A percentile compares a stretch with the other conserved stretches of the same genome.
Evolutionary conservation across 2,113 vertebrate genomes (phyloP).

Genomic region (Cheilinus undulatus): DNA sequence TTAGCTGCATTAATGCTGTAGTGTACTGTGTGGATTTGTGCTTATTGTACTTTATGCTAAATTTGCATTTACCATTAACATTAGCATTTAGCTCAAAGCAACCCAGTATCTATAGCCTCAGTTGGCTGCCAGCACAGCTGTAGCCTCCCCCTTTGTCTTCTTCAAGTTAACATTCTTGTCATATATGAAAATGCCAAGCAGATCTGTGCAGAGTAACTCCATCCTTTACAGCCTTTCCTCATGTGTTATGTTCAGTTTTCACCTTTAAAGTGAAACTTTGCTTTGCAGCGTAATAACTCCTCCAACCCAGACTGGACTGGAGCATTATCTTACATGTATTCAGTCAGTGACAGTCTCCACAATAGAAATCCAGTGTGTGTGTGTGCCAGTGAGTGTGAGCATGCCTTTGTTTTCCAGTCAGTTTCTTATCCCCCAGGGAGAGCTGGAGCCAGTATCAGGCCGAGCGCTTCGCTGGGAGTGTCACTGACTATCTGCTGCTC

Average conservation of each 20-base stretch:
- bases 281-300: not conserved
- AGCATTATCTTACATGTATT: not conserved
- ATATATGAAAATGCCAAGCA: not conserved
- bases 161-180: too few species aligned
- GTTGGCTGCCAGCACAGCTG: too few species aligned
- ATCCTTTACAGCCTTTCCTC: too few species aligned
- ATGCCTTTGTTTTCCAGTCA: slow-evolving; percentile 30
- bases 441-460: slow-evolving; percentile 31
- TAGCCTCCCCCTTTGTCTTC: too few species aligned
- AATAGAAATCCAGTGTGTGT: not conserved
- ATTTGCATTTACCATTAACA: too few species aligned
- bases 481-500: slow-evolving; percentile 48
- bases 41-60: too few species aligned
- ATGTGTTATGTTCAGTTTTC: too few species aligned
- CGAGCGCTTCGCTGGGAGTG: slow-evolving; percentile 29
- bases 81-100: too few species aligned
- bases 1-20: too few species aligned
- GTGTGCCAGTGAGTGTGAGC: not conserved
- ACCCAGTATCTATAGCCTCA: too few species aligned
- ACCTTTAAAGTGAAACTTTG: not conserved
- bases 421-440: slow-evolving; percentile 19
- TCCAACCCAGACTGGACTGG: not conserved
- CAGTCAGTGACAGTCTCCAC: not conserved
- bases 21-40: too few species aligned
- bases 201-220: not conserved